Conservation (phyloP, 2,113 vertebrate species). For the Merops nubicus region DNA sequence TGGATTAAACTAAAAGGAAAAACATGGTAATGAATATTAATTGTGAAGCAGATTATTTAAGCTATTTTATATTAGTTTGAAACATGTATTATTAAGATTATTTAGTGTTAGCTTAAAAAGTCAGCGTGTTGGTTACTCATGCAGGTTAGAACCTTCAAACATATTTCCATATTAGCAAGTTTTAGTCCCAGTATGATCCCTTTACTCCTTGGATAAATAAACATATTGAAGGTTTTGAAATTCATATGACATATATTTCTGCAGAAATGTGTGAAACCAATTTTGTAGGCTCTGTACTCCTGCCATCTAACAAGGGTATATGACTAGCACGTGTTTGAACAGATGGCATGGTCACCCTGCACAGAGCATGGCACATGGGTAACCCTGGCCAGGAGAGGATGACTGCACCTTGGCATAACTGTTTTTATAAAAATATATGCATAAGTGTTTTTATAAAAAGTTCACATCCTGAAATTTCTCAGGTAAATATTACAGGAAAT, state of each 20-base stretch:
- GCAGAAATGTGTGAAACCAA: not conserved
- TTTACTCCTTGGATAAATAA: slow-evolving; percentile 25
- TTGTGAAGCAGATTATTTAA: not conserved
- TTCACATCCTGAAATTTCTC: not conserved
- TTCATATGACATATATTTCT: not conserved
- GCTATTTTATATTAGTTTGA: slow-evolving; percentile 13
- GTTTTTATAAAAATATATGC: not conserved
- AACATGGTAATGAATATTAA: not conserved
- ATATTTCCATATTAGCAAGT: not conserved
- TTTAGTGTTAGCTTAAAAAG: not conserved
- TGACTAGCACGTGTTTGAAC: accelerated
- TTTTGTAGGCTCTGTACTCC: not conserved
- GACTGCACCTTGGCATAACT: not conserved
- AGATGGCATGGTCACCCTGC: not conserved
- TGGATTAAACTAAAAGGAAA: not conserved
- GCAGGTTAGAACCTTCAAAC: slow-evolving; percentile 10
- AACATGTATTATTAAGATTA: not conserved
- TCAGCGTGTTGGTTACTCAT: not conserved
- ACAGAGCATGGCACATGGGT: not conserved
- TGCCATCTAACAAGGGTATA: not conserved
- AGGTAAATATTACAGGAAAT: not conserved
- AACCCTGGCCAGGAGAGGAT: not conserved
- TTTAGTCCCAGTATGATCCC: not conserved
- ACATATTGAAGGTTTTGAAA: not conserved
- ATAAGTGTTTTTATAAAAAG: not conserved